Evolutionary conservation across 2,113 vertebrate genomes (phyloP).

Genomic region (Pedetes capensis): DNA sequence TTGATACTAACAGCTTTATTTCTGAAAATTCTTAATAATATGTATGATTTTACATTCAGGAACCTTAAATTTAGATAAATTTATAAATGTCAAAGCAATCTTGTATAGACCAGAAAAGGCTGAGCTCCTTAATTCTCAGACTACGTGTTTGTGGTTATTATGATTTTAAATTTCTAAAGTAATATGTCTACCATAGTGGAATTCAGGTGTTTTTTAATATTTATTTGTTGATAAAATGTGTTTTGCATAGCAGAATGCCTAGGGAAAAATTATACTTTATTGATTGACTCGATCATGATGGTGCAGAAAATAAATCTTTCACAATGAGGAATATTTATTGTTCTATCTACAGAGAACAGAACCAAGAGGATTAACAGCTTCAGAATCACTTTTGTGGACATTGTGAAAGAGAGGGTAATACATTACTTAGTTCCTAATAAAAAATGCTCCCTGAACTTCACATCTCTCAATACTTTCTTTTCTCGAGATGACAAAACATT

Average conservation of each 20-base stretch:
- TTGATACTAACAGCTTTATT: background rate
- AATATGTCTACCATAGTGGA: background rate
- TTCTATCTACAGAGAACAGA: background rate
- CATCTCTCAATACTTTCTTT: background rate
- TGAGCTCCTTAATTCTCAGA: background rate
- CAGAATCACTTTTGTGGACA: background rate
- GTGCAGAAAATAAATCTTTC: constrained; percentile 57
- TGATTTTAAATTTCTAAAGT: constrained; percentile 36
- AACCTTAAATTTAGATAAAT: background rate
- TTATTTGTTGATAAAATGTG: constrained; percentile 5
- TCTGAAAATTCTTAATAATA: background rate
- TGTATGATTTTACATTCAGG: background rate
- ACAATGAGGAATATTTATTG: constrained; percentile 54
- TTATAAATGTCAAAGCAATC: background rate
- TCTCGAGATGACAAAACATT: background rate
- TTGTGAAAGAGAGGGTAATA: background rate
- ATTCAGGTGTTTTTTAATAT: constrained; percentile 30
- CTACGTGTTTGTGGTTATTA: background rate
- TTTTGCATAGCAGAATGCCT: background rate
- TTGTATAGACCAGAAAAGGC: background rate
- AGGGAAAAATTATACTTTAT: constrained; percentile 44
- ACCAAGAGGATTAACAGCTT: background rate
- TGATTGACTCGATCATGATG: constrained; percentile 21
- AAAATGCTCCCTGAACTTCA: background rate
- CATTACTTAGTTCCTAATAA: background rate